Percentiles rank a stretch among this genome's conserved stretches.
Conservation (phyloP, 2,113 vertebrate species). For the Antidorcas marsupialis region DNA sequence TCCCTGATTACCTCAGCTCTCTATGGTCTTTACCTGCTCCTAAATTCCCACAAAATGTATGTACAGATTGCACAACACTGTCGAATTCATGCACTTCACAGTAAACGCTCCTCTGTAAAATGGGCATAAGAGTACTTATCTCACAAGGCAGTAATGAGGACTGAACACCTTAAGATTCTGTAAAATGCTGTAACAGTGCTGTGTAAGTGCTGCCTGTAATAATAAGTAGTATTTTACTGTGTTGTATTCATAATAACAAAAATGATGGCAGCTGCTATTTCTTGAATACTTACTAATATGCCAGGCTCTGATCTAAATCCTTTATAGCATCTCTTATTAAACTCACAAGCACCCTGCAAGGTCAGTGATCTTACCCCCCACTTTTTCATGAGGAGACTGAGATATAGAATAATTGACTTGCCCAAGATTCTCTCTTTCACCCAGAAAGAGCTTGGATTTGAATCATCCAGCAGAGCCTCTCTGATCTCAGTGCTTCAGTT, state of each 20-base stretch:
- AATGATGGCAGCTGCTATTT: not conserved
- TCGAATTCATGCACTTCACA: not conserved
- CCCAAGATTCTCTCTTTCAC: not conserved
- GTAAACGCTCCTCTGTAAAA: not conserved
- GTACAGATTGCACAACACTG: not conserved
- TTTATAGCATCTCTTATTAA: not conserved
- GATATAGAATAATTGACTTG: not conserved
- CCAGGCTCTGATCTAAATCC: not conserved
- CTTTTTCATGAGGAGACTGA: conserved; percentile 10
- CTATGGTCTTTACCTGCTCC: not conserved
- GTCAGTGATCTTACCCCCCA: not conserved
- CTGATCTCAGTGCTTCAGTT: not conserved
- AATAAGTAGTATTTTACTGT: not conserved
- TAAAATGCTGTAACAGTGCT: not conserved
- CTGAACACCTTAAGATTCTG: not conserved
- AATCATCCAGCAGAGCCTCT: not conserved
- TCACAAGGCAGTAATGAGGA: not conserved
- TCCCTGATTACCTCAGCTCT: not conserved
- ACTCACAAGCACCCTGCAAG: not conserved
- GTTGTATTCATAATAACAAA: not conserved
- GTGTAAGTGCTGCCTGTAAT: not conserved
- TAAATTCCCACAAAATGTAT: not conserved
- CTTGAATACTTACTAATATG: not conserved
- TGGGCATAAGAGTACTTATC: not conserved
- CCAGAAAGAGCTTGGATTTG: not conserved